Conservation (phyloP, 2,888 invertebrate genomes). For the Drosophila borborema region DNA sequence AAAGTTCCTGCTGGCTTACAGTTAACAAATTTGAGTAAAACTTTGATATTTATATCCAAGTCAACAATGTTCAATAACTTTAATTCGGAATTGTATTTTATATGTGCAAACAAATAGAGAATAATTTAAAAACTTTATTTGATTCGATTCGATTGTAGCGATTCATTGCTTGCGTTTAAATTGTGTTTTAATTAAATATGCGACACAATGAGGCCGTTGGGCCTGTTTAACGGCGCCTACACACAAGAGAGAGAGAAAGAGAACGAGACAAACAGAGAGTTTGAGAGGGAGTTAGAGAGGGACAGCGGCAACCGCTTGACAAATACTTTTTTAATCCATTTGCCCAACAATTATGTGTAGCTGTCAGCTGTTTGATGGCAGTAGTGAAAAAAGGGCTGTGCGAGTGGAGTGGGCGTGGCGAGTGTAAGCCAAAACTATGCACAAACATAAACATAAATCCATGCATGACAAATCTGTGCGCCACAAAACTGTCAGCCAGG, state of each 20-base stretch:
- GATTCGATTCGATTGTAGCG: slow-evolving; percentile 1
- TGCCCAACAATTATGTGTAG: slow-evolving; percentile 68
- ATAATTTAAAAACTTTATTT: slow-evolving; percentile 3
- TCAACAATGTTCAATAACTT: too few relatives aligned
- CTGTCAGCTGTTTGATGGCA: slow-evolving; percentile 51
- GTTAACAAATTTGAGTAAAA: not conserved
- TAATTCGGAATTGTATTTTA: too few relatives aligned
- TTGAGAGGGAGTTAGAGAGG: not conserved
- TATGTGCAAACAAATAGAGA: not conserved
- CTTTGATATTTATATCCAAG: not conserved
- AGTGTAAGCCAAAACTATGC: slow-evolving; percentile 53
- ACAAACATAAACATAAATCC: slow-evolving; percentile 74
- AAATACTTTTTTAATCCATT: slow-evolving; percentile 77
- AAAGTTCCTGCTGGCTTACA: not conserved
- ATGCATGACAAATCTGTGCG: slow-evolving; percentile 76
- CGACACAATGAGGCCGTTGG: slow-evolving; percentile 30
- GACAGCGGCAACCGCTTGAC: slow-evolving; percentile 59
- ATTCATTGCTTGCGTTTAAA: slow-evolving; percentile 29
- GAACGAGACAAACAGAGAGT: too few relatives aligned
- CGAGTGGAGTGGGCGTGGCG: not conserved
- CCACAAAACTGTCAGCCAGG: slow-evolving; percentile 69
- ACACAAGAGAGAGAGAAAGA: not conserved
- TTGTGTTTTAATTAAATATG: slow-evolving; percentile 51
- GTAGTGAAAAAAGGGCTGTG: not conserved
- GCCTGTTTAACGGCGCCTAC: slow-evolving; percentile 13